Percentiles rank a stretch among this genome's conserved stretches.
These are phyloP conservation scores for Fragum whitleyi DNA, from an alignment of 2,888 invertebrate genomes.

Conservation along the genomic window DNA sequence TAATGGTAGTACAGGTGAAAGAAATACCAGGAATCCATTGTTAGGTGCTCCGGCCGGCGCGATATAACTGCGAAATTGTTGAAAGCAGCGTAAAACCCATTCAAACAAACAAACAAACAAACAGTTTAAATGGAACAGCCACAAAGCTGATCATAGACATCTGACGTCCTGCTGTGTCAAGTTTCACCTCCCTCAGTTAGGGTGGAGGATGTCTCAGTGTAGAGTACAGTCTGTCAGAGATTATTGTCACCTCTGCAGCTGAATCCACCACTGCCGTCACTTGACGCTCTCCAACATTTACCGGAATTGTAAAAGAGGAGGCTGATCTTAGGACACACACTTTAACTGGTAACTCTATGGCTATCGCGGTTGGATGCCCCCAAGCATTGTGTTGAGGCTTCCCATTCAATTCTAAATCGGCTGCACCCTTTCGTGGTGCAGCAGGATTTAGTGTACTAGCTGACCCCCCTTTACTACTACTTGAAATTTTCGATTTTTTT, in stretches of 20 bases:
- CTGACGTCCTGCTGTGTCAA: constrained; percentile 49
- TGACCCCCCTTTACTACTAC: not conserved
- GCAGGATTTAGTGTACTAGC: not conserved
- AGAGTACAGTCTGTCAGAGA: constrained; percentile 48
- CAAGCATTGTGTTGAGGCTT: not conserved
- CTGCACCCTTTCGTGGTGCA: not conserved
- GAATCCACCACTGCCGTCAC: constrained; percentile 45
- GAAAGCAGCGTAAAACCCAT: no score
- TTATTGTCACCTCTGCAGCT: constrained; percentile 57
- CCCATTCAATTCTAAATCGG: not conserved
- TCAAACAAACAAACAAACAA: no score
- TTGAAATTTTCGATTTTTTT: not conserved
- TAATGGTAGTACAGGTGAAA: no score
- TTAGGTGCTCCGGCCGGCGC: no score
- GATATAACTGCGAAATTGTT: no score
- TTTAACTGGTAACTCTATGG: not conserved
- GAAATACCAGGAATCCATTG: no score
- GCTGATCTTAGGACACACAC: constrained; percentile 28
- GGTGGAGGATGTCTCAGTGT: constrained; percentile 29
- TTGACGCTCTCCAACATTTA: constrained; percentile 15
- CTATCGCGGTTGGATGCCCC: not conserved
- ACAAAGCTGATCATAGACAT: constrained; percentile 44
- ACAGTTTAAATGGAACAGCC: constrained; percentile 15
- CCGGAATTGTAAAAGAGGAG: constrained; percentile 24
- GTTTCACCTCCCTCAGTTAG: constrained; percentile 30